Percentiles rank a stretch among this genome's conserved stretches.
These are phyloP conservation scores for Muschampia staudingeri DNA, from an alignment of 2,888 invertebrate species.

Conservation along the genomic window DNA sequence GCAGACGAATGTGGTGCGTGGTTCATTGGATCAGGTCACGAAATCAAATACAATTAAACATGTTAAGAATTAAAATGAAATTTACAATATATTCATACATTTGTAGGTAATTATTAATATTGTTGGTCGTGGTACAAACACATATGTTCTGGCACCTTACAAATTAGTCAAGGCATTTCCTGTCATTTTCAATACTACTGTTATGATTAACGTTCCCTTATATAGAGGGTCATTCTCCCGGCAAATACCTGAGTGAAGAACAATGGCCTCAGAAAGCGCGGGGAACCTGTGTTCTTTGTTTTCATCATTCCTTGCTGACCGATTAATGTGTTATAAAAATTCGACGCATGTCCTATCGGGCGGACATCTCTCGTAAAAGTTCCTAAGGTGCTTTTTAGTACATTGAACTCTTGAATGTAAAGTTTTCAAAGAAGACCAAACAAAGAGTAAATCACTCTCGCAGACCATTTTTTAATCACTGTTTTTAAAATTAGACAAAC, in stretches of 20 bases:
- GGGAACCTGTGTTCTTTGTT: slow-evolving; percentile 85
- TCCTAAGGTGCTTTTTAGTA: slow-evolving; percentile 79
- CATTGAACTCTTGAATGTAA: slow-evolving; percentile 81
- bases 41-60: slow-evolving; percentile 65
- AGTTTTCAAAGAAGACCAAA: not conserved
- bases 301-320: slow-evolving; percentile 75
- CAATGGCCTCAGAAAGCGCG: slow-evolving; percentile 86
- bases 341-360: slow-evolving; percentile 80
- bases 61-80: slow-evolving; percentile 10
- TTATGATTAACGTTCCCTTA: slow-evolving; percentile 82
- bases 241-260: slow-evolving; percentile 75
- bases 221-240: slow-evolving; percentile 87
- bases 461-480: slow-evolving; percentile 46
- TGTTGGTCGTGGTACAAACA: slow-evolving; percentile 75
- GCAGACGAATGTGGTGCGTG: slow-evolving; percentile 74
- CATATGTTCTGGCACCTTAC: slow-evolving; percentile 26
- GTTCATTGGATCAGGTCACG: slow-evolving; percentile 78
- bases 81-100: slow-evolving; percentile 30
- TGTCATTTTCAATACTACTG: slow-evolving; percentile 81
- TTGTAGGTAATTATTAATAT: slow-evolving; percentile 37
- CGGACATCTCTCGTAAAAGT: slow-evolving; percentile 86
- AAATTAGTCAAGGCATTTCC: slow-evolving; percentile 75
- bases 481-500: not conserved
- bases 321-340: slow-evolving; percentile 88
- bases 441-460: slow-evolving; percentile 45